These are phyloP conservation scores for Scopus umbretta DNA, from an alignment of 2,113 vertebrate species.

Conservation along the genomic window DNA sequence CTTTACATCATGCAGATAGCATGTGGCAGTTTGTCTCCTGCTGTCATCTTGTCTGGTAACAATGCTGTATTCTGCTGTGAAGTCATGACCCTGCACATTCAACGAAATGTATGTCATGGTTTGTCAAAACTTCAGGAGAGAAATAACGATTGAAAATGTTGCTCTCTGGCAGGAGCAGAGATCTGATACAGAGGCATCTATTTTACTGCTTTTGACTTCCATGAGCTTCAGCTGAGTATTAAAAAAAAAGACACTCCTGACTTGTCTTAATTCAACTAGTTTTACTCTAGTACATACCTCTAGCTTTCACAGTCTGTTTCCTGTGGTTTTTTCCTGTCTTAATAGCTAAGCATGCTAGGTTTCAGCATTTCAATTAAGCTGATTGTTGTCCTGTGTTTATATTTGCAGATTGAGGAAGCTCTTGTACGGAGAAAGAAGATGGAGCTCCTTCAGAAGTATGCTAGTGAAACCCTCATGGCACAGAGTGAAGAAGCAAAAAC, in stretches of 20 bases:
- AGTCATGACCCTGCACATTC: background rate
- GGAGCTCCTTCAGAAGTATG: slow-evolving; percentile 95
- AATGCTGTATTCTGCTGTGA: background rate
- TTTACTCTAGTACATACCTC: background rate
- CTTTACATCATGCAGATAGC: background rate
- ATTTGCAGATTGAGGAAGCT: slow-evolving; percentile 90
- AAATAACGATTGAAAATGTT: background rate
- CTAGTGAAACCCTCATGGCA: slow-evolving; percentile 93
- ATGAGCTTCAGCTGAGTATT: background rate
- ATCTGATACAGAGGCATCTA: background rate
- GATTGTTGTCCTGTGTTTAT: background rate
- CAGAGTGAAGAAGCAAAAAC: slow-evolving; percentile 91
- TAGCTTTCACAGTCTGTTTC: background rate
- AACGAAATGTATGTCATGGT: background rate
- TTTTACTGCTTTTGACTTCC: background rate
- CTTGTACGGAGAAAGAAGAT: slow-evolving; percentile 95
- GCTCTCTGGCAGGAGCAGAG: background rate
- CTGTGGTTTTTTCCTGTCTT: background rate
- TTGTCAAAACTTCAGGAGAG: background rate
- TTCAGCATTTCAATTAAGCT: background rate
- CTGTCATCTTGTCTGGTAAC: background rate
- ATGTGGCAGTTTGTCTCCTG: background rate
- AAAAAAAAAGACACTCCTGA: background rate
- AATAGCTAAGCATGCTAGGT: background rate
- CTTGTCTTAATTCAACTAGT: background rate